Conservation (phyloP, 2,888 invertebrate genomes). For the Archips crataeganus region DNA sequence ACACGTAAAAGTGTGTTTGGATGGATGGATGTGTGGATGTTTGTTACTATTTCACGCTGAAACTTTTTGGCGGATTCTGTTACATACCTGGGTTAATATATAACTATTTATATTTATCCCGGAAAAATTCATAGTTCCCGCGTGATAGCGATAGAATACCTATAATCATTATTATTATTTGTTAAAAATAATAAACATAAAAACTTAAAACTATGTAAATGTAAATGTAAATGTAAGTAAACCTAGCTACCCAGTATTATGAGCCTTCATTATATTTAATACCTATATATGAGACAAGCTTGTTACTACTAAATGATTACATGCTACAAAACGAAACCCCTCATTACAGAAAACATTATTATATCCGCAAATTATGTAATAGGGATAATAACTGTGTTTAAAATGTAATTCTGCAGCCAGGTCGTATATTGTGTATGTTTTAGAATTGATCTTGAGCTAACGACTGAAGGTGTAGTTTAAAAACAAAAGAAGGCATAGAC, state of each 20-base stretch:
- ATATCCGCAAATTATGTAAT: slow-evolving; percentile 28
- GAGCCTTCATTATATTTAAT: slow-evolving; percentile 27
- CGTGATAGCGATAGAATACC: too few species aligned
- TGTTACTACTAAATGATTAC: slow-evolving; percentile 30
- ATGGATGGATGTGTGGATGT: too few species aligned
- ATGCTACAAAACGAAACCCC: slow-evolving; percentile 9
- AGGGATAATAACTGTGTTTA: slow-evolving; percentile 26
- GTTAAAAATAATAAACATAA: background rate
- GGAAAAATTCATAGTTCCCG: too few species aligned
- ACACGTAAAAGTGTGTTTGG: too few species aligned
- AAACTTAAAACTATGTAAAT: background rate
- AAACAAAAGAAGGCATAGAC: too few species aligned
- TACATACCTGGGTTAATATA: too few species aligned
- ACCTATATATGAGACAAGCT: slow-evolving; percentile 22
- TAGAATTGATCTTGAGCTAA: background rate
- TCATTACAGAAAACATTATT: slow-evolving; percentile 26
- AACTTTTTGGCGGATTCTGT: too few species aligned
- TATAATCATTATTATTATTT: background rate
- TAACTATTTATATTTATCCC: too few species aligned
- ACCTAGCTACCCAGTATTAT: slow-evolving; percentile 6
- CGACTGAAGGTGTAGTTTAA: background rate
- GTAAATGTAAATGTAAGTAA: background rate
- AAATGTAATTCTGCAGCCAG: slow-evolving; percentile 28
- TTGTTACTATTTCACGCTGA: too few species aligned
- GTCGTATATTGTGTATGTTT: background rate